A percentile compares a stretch with the other conserved stretches of the same genome.
phyloP scores from a whole-genome alignment of 2,888 invertebrate genomes.

The Leptopterna dolabrata region DNA sequence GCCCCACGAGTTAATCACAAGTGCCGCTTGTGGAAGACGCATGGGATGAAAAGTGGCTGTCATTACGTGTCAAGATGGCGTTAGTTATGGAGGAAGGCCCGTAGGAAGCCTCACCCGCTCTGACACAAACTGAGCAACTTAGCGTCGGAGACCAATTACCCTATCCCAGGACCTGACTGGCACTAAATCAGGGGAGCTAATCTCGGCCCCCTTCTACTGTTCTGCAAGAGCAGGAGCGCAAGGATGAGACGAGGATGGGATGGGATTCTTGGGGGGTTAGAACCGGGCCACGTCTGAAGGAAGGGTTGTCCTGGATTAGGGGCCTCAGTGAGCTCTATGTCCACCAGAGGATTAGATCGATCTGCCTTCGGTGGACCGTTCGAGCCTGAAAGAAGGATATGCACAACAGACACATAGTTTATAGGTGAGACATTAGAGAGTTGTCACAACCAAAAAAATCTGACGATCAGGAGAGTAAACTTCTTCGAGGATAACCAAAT shows the following conservation, averaged over 20 bases:
- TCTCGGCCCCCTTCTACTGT: not conserved
- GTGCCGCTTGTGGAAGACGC: constrained; percentile 26
- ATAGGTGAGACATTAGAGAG: not conserved
- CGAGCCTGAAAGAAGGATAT: too few species aligned
- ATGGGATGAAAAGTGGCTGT: constrained; percentile 52
- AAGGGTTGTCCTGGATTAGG: not conserved
- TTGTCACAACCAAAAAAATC: not conserved
- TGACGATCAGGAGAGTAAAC: not conserved
- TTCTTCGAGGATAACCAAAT: too few species aligned
- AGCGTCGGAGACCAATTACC: constrained; percentile 49
- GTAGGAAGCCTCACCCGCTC: not conserved
- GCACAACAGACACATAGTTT: too few species aligned
- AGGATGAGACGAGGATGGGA: not conserved
- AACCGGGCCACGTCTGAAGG: not conserved
- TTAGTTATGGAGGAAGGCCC: constrained; percentile 15
- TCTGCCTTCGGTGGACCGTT: too few species aligned
- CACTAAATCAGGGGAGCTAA: constrained; percentile 46
- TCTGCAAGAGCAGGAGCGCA: not conserved
- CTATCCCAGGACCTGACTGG: constrained; percentile 38
- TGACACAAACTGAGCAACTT: constrained; percentile 24
- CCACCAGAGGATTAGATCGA: not conserved
- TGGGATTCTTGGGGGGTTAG: not conserved
- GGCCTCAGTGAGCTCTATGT: not conserved
- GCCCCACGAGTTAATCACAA: constrained; percentile 22
- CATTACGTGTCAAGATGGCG: constrained; percentile 50